phyloP scores from a whole-genome alignment of 2,888 invertebrate species.

The Podotricha telesiphe region DNA sequence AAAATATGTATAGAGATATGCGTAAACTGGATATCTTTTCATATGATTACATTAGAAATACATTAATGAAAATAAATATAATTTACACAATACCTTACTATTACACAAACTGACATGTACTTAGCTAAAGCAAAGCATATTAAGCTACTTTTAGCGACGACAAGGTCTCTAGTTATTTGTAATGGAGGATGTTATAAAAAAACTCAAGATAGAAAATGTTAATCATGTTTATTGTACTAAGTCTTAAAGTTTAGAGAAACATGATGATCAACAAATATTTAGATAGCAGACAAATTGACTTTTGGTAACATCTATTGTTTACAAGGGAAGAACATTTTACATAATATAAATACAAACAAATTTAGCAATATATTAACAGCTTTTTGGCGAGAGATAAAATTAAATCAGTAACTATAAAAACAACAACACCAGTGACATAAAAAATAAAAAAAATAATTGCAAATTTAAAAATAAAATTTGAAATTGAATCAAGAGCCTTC shows the following conservation, averaged over 20 bases:
- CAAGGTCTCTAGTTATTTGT: too few relatives aligned
- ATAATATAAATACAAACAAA: slow-evolving; percentile 33
- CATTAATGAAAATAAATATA: too few relatives aligned
- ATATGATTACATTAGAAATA: too few relatives aligned
- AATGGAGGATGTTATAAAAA: slow-evolving; percentile 47
- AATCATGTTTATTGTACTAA: slow-evolving; percentile 77
- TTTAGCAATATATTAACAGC: slow-evolving; percentile 37
- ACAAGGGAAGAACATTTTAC: slow-evolving; percentile 35
- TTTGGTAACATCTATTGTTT: slow-evolving; percentile 66
- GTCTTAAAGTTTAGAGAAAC: slow-evolving; percentile 71
- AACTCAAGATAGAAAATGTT: slow-evolving; percentile 56
- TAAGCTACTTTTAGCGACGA: too few relatives aligned
- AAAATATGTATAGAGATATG: too few relatives aligned
- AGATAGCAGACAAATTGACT: slow-evolving; percentile 65
- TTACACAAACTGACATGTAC: too few relatives aligned
- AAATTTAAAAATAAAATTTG: slow-evolving; percentile 39
- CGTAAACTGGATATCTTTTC: too few relatives aligned
- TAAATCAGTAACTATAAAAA: slow-evolving; percentile 36
- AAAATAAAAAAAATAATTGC: slow-evolving; percentile 32
- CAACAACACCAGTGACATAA: slow-evolving; percentile 38
- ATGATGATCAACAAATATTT: slow-evolving; percentile 64
- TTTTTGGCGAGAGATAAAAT: slow-evolving; percentile 34
- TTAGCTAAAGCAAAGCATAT: too few relatives aligned
- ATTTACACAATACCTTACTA: too few relatives aligned
- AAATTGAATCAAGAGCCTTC: slow-evolving; percentile 37